Conservation (phyloP, 2,797 vertebrate genomes). For the Spizella passerina region DNA sequence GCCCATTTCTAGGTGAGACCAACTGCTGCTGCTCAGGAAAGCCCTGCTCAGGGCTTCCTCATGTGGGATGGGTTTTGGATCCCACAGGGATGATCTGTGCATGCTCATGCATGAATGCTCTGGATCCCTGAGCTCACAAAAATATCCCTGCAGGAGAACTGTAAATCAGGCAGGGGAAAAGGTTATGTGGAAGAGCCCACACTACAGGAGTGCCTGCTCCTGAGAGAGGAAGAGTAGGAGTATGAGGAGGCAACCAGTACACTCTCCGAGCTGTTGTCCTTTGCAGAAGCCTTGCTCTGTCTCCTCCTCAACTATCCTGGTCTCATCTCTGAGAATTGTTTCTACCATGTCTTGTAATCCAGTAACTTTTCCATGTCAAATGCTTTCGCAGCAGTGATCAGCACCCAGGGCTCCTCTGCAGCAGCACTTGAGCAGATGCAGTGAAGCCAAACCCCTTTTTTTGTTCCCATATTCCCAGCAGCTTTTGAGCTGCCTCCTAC, state of each 20-base stretch:
- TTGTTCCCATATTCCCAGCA: neutral
- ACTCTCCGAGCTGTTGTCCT: neutral
- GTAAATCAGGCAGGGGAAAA: neutral
- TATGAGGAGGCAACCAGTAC: rapidly evolving
- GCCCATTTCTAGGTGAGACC: neutral
- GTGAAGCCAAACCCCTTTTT: neutral
- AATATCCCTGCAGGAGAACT: neutral
- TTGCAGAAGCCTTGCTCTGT: neutral
- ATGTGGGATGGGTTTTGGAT: neutral
- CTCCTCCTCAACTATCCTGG: neutral
- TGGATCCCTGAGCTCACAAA: neutral
- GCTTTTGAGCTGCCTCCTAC: neutral
- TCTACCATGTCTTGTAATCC: neutral
- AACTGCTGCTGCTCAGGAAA: neutral
- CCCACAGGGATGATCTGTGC: neutral
- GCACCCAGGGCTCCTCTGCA: neutral
- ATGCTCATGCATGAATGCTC: neutral
- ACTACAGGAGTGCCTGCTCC: neutral
- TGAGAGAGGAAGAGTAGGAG: neutral
- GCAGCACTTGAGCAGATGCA: neutral
- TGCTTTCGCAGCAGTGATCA: neutral
- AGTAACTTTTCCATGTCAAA: neutral
- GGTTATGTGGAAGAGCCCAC: neutral
- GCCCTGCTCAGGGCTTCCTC: neutral
- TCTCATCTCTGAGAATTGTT: neutral